Evolutionary conservation across 2,113 vertebrate genomes (phyloP), one percentile per base, ranked within the genome.

Genomic region (Rhinoderma darwinii): DNA sequence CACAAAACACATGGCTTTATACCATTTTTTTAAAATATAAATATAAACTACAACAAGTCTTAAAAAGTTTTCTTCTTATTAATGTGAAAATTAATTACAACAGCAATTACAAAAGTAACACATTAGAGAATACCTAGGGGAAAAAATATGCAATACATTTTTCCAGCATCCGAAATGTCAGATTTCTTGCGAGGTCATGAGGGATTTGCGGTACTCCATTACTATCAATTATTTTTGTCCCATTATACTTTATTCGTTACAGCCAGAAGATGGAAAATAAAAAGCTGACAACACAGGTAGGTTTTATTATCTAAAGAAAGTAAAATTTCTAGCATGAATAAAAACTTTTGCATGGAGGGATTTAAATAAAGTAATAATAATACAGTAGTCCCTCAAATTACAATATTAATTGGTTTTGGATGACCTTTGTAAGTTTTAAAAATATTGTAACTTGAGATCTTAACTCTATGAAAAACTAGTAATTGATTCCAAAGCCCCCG

Each of bases 1-100:
- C 44, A 56, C 18, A 75, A 72, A 84, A 47, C 56, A 61, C 83
- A 61, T 32, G 83, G 50, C 83, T 43, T 77, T 84, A 50, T 1
- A n/a, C 22, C 8, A 51, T 39, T 27, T 44, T 70, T 84, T 39
- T 27, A n/a, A 2, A 8, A 10, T n/a, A 17, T 47, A 73, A 54
- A 35, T 39, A 35, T 37, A 79, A 51, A 78, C 47, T 20, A 78
- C 17, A 80, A 47, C 72, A 75, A 17, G 44, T 30, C 43, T 37
- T 27, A 77, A 14, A 27, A 37, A 17, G 32, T 22, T 70, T 39
- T 35, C 5, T 63, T 8, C 14, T 27, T 44, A 41, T 80, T 80
- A 56, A 51, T 25, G 0, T 39, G 35, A 43, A 81, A 9, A 76
- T 47, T 50, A 6, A 50, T 76, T 70, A 30, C 10, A 30, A 30